Evolutionary conservation across 2,113 vertebrate genomes (phyloP), one percentile per base, ranked within the genome.

Genomic region (Archilochus colubris): DNA sequence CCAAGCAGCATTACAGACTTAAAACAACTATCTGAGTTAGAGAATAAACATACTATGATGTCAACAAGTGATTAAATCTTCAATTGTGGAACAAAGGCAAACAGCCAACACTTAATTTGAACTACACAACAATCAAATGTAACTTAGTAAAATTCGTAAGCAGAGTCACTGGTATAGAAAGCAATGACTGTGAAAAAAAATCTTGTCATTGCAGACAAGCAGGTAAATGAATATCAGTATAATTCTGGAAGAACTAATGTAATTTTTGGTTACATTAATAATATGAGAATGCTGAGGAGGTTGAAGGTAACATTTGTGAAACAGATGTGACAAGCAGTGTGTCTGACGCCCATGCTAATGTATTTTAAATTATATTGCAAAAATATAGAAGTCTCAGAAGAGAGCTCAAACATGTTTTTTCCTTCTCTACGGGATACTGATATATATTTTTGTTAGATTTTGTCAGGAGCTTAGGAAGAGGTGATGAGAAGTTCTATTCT

Each of bases 41-140:
- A 44, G 48, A 58, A 50, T 54, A 93, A 57, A 66, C 40, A 38
- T 28, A 28, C 15, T 87, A 28, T 66, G 44, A 72, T 88, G 50
- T 77, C 66, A 89, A 22, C 75, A 80, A 64, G 36, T 73, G 63
- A 83, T 94, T 96, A 90, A 88, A 86, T 94, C 59, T 93, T 95
- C 68, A 70, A 10, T 88, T 80, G 31, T 21, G 31, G 54, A 92
- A 85, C 54, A 94, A 94, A 91, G 50, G 59, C 73, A 85, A 89
- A 76, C 67, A 82, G 46, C 54, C 63, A 94, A 76, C 46, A 73
- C 38, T 87, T 40, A 40, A 40, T 40, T 40, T 40, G 40, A 40
- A 40, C 40, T 40, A 40, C 40, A 40, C 40, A 40, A 40, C 40
- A 12, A 12, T 40, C 40, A 40, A 40, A 40, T 40, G 40, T 40